Percentiles rank a stretch among this genome's conserved stretches.
Evolutionary conservation across 2,797 vertebrate species (phyloP).

Genomic region (Anomalospiza imberbis): DNA sequence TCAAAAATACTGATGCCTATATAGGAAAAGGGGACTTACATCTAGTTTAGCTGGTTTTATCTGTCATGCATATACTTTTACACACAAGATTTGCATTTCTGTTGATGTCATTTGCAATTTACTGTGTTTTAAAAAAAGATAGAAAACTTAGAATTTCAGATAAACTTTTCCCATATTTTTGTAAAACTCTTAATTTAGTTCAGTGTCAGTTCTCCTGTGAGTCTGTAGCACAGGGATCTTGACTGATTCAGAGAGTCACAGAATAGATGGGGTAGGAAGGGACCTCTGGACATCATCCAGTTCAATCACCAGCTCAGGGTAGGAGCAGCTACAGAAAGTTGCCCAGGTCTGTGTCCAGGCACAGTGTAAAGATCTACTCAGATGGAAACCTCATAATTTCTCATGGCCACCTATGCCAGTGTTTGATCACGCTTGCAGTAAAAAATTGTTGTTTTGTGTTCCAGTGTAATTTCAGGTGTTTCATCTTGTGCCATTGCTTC

Average conservation of each 20-base stretch:
- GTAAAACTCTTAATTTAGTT: neutral
- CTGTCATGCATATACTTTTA: neutral
- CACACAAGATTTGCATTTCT: slow-evolving; percentile 28
- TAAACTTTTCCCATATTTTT: neutral
- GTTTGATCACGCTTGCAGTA: neutral
- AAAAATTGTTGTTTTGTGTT: neutral
- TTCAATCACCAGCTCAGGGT: neutral
- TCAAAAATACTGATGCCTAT: slow-evolving; percentile 26
- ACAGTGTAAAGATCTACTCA: neutral
- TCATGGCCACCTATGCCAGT: neutral
- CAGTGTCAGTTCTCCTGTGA: neutral
- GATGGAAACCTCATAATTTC: neutral
- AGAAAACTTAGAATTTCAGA: slow-evolving; percentile 3
- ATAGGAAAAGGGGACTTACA: slow-evolving; percentile 34
- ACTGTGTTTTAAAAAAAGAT: neutral
- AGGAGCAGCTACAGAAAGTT: neutral
- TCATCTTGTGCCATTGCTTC: neutral
- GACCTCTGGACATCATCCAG: neutral
- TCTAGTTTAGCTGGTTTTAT: slow-evolving; percentile 40
- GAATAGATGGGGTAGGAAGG: neutral
- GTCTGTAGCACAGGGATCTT: neutral
- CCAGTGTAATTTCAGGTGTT: neutral
- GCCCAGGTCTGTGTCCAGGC: neutral
- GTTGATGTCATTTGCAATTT: slow-evolving; percentile 25
- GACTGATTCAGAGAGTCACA: neutral